A percentile compares a stretch with the other conserved stretches of the same genome.
Evolutionary conservation across 2,113 vertebrate genomes (phyloP).

Genomic region (Anas platyrhynchos): DNA sequence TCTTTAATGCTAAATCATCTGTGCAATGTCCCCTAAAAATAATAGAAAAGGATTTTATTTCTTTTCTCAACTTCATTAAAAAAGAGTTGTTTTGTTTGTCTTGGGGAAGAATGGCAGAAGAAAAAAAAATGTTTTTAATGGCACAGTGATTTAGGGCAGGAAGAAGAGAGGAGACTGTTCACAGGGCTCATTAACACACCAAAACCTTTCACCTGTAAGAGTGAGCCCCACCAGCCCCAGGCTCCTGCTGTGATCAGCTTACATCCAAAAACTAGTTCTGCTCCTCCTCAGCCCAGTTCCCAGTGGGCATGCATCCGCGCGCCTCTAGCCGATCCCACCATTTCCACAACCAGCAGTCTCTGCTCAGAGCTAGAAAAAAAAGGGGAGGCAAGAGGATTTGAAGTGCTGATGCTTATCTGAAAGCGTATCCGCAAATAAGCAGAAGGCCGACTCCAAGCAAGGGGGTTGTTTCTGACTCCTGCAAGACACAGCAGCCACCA

Average conservation of each 20-base stretch:
- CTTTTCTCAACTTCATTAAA: neutral
- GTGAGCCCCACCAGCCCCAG: neutral
- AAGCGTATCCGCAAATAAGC: neutral
- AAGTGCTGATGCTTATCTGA: neutral
- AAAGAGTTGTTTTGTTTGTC: neutral
- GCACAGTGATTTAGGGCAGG: neutral
- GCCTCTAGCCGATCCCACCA: neutral
- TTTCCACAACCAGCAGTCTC: neutral
- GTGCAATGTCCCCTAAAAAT: neutral
- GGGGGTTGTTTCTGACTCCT: neutral
- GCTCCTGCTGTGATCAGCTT: neutral
- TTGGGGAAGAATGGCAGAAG: neutral
- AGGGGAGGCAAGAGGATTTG: neutral
- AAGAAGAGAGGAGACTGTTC: neutral
- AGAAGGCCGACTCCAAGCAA: neutral
- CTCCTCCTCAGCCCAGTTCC: neutral
- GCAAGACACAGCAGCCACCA: neutral
- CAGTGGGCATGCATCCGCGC: fast-evolving
- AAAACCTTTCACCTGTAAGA: neutral
- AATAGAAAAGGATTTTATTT: neutral
- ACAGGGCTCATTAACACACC: neutral
- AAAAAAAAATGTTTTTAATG: neutral
- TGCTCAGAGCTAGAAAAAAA: neutral
- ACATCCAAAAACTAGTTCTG: neutral
- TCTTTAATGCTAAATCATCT: neutral